Base-by-base conservation (phyloP, 1,140 invertebrate genomes). In the Glossosoma conforme region DNA sequence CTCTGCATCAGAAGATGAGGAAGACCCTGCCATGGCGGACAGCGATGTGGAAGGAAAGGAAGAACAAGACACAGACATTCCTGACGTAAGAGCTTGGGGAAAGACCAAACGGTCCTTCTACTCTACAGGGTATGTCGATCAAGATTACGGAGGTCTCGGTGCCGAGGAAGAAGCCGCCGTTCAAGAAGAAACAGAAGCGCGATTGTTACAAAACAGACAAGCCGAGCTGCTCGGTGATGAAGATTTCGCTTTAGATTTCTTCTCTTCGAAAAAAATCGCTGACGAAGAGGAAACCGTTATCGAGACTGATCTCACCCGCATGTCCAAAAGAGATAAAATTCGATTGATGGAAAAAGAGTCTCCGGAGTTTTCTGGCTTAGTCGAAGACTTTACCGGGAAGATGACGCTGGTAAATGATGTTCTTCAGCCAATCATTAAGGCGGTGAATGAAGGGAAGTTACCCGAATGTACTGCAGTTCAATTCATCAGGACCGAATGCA, bases 71-170 rank as follows among this genome's bases (percentile, higher is more conserved):
- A 81, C 84, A 62, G 73, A 79, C 58, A 68, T 93, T 32, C 89
- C 89, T 4, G 79, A 91, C 67, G 76, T 78, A 9, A 84, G 84
- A 72, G 88, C 89, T 14, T 95, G 93, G 92, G 91, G 92, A 9
- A 83, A 82, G 60, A 86, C 86, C 51, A 86, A 86, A 57, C 79
- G 70, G 56, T 75, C 77, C 30, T 96, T 84, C 68, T 93, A 92
- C 68, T 83, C 84, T 33, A 89, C 91, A 1, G 90, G 93, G 75
- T 93, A 89, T 70, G 82, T 92, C 11, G 90, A 93, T 75, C 77
- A 84, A 58, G 90, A 93, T 72, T 91, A 86, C 77, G 80, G 84
- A 28, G 83, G 79, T 17, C 85, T 83, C 69, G 77, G 80, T 54
- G 80, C 82, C 56, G 81, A 86, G 61, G 81, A 87, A 62, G 81